Conservation (phyloP, 92 coral and sea anemone genomes). For the Muricea muricata region DNA sequence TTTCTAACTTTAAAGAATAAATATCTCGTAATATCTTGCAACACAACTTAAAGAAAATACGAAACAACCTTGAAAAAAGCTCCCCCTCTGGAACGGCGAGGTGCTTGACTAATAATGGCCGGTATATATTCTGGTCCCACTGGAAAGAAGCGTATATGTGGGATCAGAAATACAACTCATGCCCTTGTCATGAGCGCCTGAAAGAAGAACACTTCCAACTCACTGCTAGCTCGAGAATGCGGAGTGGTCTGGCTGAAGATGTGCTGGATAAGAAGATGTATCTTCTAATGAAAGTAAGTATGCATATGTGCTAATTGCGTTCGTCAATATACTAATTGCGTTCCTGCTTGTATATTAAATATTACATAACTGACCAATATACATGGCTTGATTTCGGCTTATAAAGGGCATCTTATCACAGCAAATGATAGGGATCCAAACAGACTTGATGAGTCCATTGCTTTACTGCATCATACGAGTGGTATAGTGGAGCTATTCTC, state of each 20-base stretch:
- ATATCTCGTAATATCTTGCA: not conserved
- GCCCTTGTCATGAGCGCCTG: constrained; percentile 58
- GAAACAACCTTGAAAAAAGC: not conserved
- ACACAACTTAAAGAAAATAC: not conserved
- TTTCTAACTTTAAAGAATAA: not conserved
- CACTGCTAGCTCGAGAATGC: constrained; percentile 56
- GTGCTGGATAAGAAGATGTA: too few species aligned
- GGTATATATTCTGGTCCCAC: constrained; percentile 54
- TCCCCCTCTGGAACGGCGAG: constrained; percentile 15
- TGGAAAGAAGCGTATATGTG: too few species aligned
- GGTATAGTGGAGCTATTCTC: constrained; percentile 28
- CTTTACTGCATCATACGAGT: constrained; percentile 47
- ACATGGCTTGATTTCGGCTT: too few species aligned
- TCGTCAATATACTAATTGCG: too few species aligned
- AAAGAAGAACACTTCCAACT: constrained; percentile 59
- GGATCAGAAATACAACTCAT: constrained; percentile 63
- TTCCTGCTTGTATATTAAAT: too few species aligned
- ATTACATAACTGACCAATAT: too few species aligned
- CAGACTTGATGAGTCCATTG: constrained; percentile 39
- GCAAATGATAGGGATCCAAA: constrained; percentile 20
- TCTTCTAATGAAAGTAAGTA: too few species aligned
- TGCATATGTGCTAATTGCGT: too few species aligned
- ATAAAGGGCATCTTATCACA: constrained; percentile 19
- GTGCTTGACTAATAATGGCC: constrained; percentile 34
- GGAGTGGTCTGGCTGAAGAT: constrained; percentile 63